A percentile compares a stretch with the other conserved stretches of the same genome.
phyloP scores from a whole-genome alignment of 2,113 vertebrate genomes.

The Paralichthys olivaceus region DNA sequence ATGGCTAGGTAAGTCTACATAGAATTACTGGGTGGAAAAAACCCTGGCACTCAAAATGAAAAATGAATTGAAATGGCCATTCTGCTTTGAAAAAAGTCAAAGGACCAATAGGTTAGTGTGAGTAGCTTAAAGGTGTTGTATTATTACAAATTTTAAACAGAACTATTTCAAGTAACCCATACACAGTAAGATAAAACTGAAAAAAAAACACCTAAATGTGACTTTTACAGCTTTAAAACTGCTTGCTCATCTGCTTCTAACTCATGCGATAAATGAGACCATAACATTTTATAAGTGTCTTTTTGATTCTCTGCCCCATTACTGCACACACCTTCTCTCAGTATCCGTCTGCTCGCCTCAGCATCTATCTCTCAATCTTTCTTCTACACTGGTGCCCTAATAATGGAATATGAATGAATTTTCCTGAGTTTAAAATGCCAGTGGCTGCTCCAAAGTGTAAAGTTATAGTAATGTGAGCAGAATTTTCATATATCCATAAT shows the following conservation, averaged over 20 bases:
- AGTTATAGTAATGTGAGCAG: too few relatives aligned
- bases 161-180: not conserved
- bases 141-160: not conserved
- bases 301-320: conserved; percentile 23
- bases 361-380: conserved; percentile 15
- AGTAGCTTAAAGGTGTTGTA: not conserved
- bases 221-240: not conserved
- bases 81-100: not conserved
- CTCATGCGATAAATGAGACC: conserved; percentile 15
- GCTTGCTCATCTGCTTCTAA: not conserved
- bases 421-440: not conserved
- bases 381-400: not conserved
- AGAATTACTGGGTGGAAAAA: not conserved
- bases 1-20: too few relatives aligned
- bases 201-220: not conserved
- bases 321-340: conserved; percentile 4
- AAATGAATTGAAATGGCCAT: not conserved
- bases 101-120: not conserved
- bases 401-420: not conserved
- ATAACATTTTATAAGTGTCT: conserved; percentile 39
- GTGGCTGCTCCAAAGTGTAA: too few relatives aligned
- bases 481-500: too few relatives aligned
- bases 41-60: not conserved
- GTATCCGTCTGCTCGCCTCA: not conserved
- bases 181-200: not conserved